phyloP scores from a whole-genome alignment of 2,888 invertebrate species.

The Eilema depressum region DNA sequence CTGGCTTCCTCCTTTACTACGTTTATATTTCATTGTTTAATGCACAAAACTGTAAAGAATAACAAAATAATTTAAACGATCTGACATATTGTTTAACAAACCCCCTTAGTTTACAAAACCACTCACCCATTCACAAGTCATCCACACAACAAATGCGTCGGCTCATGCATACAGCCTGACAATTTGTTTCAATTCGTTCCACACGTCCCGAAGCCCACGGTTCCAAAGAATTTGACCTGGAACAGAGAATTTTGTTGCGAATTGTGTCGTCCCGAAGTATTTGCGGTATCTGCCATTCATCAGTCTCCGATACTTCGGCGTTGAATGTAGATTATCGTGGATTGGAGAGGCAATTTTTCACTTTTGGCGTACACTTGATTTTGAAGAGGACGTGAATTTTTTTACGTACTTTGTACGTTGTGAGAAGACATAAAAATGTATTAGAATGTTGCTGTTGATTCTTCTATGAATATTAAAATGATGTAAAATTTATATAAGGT shows the following conservation, averaged over 20 bases:
- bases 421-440: not conserved
- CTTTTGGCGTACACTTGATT: conserved; percentile 12
- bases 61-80: not conserved
- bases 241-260: not conserved
- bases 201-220: conserved; percentile 38
- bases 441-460: not conserved
- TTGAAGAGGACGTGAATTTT: not conserved
- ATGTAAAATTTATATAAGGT: not conserved
- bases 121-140: conserved; percentile 19
- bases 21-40: too few species aligned
- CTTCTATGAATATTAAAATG: not conserved
- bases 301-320: conserved; percentile 20
- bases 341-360: conserved; percentile 17
- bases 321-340: conserved; percentile 20
- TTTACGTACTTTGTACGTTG: not conserved
- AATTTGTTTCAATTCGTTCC: conserved; percentile 68
- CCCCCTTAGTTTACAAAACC: conserved; percentile 3
- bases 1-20: too few species aligned
- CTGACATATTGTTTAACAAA: conserved; percentile 15
- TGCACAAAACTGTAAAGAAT: not conserved
- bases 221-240: conserved; percentile 9
- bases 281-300: conserved; percentile 26
- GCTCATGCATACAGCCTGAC: conserved; percentile 57
- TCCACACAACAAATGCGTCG: conserved; percentile 51
- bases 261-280: conserved; percentile 24